These are phyloP conservation scores for Drosophila yooni DNA, from an alignment of 2,888 invertebrate species.

Conservation along the genomic window DNA sequence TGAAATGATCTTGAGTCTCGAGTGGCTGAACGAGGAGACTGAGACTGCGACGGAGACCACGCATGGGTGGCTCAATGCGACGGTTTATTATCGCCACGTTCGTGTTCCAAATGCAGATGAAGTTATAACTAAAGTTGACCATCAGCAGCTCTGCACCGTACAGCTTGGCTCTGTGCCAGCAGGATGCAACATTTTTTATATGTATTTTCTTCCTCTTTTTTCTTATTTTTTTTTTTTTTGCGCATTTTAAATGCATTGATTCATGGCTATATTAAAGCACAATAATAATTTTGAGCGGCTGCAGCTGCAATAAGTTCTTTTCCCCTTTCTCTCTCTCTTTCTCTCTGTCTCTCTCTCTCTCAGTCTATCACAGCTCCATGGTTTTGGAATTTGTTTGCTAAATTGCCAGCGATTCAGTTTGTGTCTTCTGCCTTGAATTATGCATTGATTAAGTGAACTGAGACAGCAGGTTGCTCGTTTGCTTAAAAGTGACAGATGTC, in stretches of 20 bases:
- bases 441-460: conserved; percentile 62
- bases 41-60: conserved; percentile 46
- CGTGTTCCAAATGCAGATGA: conserved; percentile 73
- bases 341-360: neutral
- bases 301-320: conserved; percentile 18
- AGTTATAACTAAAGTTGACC: conserved; percentile 73
- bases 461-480: conserved; percentile 51
- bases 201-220: conserved; percentile 7
- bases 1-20: conserved; percentile 19
- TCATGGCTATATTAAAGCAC: conserved; percentile 79
- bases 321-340: neutral
- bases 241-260: conserved; percentile 76
- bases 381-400: conserved; percentile 41
- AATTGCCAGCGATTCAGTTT: conserved; percentile 46
- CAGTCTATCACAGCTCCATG: neutral
- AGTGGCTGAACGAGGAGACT: conserved; percentile 22
- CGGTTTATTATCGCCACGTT: conserved; percentile 73
- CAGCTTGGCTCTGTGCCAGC: conserved; percentile 55
- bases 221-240: conserved; percentile 20
- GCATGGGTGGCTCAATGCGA: conserved; percentile 81
- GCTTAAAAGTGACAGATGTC: conserved; percentile 11
- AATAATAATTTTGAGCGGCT: conserved; percentile 76
- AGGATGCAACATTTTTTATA: conserved; percentile 69
- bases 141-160: conserved; percentile 49
- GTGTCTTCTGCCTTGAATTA: conserved; percentile 34